Base-by-base conservation (phyloP, 1,140 invertebrate species). In the Drosophila sturtevanti region DNA sequence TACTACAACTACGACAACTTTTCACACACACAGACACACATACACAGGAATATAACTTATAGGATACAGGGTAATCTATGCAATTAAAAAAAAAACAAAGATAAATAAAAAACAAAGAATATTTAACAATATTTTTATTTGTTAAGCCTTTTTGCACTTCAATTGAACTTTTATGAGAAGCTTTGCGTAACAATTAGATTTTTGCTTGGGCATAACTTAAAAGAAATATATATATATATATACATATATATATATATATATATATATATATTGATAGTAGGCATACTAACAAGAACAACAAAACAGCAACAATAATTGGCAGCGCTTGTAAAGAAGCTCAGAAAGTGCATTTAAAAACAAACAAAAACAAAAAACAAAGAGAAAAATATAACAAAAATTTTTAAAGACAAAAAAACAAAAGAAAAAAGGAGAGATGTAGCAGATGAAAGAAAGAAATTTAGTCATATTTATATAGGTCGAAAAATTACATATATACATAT, bases 31-130 rank as follows among this genome's bases (percentile, higher is more conserved):
- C 7, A 56, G 9, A 55, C 27, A 34, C 52, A 34, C 12, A 55
- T 27, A 80, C 84, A 82, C 76, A 68, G 61, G 62, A 77, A 85
- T 67, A 86, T 67, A 86, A 76, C 77, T 90, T 76, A 90, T 91
- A 91, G 90, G 90, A 91, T 87, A 91, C 90, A 91, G 90, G 90
- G 90, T 91, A 91, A 89, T 79, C 72, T 74, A 91, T 91, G 82
- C 90, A 91, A 90, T 84, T 91, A 91, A 82, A 79, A 69, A 48
- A 72, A 68, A 80, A 80, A 77, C 65, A 63, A 71, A 63, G 54
- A 77, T 65, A 63, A 71, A 63, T 52, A 63, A 51, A 54, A 60
- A 34, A 56, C 16, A 58, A 51, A 54, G 27, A 59, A 27, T 66
- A 73, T 64, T 66, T 51, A 44, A 31, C 56, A 62, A 51, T 37